Conservation (phyloP, 2,113 vertebrate species). For the Dolichotis patagonum region DNA sequence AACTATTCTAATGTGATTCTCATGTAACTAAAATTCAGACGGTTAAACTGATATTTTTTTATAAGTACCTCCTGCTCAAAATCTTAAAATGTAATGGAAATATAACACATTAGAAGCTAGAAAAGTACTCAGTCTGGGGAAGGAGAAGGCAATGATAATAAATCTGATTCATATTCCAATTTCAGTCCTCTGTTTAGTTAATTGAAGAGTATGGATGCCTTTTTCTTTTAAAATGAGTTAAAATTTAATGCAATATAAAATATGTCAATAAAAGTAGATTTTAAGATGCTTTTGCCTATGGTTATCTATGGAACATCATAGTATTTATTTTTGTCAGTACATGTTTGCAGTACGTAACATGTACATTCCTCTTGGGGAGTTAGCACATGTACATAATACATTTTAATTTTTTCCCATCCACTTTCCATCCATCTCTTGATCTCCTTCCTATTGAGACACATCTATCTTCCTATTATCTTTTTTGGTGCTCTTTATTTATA, state of each 20-base stretch:
- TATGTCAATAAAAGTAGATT: background rate
- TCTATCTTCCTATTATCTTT: too few species aligned
- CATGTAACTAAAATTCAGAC: conserved; percentile 44
- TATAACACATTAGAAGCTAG: conserved; percentile 18
- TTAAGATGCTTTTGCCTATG: background rate
- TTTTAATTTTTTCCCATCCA: too few species aligned
- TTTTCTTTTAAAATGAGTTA: conserved; percentile 47
- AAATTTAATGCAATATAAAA: conserved; percentile 41
- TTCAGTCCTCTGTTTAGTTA: background rate
- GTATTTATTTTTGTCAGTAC: background rate
- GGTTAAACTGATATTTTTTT: background rate
- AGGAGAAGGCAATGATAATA: background rate
- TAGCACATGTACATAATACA: background rate
- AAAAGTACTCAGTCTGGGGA: background rate
- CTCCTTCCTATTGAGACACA: too few species aligned
- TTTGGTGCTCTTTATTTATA: too few species aligned
- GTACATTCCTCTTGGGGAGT: background rate
- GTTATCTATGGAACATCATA: background rate
- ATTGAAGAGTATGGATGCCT: background rate
- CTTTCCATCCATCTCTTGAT: too few species aligned
- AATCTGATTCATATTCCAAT: conserved; percentile 23
- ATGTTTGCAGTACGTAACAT: background rate
- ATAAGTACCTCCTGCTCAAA: background rate
- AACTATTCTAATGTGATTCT: conserved; percentile 1
- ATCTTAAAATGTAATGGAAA: conserved; percentile 65